phyloP scores from a whole-genome alignment of 2,888 invertebrate species.

The Andrena camellia region DNA sequence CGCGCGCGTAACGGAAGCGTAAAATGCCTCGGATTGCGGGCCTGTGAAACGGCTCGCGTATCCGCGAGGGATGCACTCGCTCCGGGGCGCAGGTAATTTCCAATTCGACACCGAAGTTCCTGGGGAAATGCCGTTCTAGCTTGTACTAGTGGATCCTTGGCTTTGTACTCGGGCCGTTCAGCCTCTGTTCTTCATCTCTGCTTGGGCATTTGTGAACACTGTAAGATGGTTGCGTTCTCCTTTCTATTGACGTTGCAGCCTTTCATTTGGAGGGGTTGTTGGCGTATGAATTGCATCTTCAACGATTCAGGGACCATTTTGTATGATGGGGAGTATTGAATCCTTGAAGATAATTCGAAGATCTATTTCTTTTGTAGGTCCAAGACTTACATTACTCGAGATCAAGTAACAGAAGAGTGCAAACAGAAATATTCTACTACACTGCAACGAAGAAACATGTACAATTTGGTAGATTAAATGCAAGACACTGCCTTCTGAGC shows the following conservation, averaged over 20 bases:
- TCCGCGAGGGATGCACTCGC: conserved; percentile 4
- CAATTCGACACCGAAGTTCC: background rate
- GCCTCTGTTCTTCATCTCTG: background rate
- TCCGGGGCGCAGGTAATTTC: background rate
- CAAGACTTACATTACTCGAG: no score
- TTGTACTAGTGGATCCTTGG: background rate
- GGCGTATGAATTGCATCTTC: no score
- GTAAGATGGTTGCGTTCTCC: background rate
- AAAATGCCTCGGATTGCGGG: conserved; percentile 47
- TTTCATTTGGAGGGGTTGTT: background rate
- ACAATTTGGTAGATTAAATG: no score
- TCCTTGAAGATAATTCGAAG: no score
- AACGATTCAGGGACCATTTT: no score
- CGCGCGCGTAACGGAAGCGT: conserved; percentile 28
- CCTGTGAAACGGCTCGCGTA: conserved; percentile 47
- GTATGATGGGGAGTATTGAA: no score
- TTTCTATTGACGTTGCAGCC: background rate
- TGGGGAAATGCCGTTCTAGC: background rate
- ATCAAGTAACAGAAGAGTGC: no score
- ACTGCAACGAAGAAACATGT: no score
- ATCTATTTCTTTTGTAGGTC: no score
- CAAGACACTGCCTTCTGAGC: no score
- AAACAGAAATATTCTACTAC: no score
- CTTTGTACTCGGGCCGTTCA: background rate
- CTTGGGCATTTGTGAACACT: background rate